Percentiles rank a stretch among this genome's conserved stretches.
These are phyloP conservation scores for Peromyscus californicus DNA, from an alignment of 2,113 vertebrate genomes.

Conservation along the genomic window DNA sequence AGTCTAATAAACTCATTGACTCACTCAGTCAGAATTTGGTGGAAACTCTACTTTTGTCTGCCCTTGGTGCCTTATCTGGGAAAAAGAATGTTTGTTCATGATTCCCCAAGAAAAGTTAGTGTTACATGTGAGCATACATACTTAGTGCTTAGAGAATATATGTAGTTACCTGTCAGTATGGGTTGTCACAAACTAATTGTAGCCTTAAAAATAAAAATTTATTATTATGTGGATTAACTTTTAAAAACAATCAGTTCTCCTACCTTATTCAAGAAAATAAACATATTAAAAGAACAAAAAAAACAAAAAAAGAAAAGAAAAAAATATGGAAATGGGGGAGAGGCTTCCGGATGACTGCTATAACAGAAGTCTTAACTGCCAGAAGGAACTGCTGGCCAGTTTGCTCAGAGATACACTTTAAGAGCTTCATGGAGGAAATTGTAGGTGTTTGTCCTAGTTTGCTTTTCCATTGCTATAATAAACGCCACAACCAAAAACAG, in stretches of 20 bases:
- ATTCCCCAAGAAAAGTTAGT: neutral
- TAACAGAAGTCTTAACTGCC: neutral
- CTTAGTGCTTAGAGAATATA: conserved; percentile 79
- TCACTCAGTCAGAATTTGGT: neutral
- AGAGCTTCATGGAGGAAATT: neutral
- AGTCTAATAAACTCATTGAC: neutral
- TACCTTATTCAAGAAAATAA: neutral
- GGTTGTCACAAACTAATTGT: conserved; percentile 84
- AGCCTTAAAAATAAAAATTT: conserved; percentile 64
- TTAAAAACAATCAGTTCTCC: neutral
- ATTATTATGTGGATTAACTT: neutral
- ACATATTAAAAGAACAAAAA: neutral
- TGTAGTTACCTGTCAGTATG: conserved; percentile 77
- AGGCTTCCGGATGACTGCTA: neutral
- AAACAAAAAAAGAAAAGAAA: neutral
- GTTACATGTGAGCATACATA: conserved; percentile 53
- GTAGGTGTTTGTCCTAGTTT: neutral
- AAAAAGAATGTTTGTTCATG: neutral
- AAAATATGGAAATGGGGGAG: neutral
- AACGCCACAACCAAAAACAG: neutral
- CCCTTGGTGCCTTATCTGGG: neutral
- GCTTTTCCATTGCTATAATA: neutral
- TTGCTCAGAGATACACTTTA: neutral
- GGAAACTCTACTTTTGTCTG: neutral
- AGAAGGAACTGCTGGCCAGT: neutral